Conservation (phyloP, 1,140 invertebrate species). For the Ruditapes philippinarum region DNA sequence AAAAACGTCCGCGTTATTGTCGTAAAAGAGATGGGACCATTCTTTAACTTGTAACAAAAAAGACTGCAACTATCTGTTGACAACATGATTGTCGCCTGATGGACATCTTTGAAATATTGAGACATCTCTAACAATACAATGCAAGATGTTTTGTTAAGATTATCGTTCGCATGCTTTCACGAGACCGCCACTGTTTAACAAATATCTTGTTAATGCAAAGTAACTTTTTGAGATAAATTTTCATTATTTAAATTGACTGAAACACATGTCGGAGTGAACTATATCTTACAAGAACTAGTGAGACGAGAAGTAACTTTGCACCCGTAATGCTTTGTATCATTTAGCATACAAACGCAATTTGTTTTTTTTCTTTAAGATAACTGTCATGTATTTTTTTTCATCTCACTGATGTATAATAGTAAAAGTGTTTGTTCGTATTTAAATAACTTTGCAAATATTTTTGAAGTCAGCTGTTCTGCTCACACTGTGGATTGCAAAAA, state of each 20-base stretch:
- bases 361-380: neutral
- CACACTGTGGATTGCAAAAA: no score
- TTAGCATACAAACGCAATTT: neutral
- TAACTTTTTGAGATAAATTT: neutral
- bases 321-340: neutral
- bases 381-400: neutral
- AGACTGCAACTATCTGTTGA: constrained; percentile 39
- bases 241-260: neutral
- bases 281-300: no score
- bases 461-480: no score
- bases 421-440: no score
- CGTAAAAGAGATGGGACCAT: neutral
- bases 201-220: neutral
- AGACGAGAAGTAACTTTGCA: neutral
- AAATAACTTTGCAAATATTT: no score
- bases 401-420: neutral
- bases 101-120: constrained; percentile 58
- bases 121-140: constrained; percentile 22
- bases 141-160: constrained; percentile 42
- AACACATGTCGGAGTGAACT: constrained; percentile 45
- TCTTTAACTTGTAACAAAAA: constrained; percentile 13
- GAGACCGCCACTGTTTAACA: neutral
- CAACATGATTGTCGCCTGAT: constrained; percentile 27
- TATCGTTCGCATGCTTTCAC: constrained; percentile 3
- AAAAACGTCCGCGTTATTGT: constrained; percentile 35